Conservation (phyloP, 2,113 vertebrate species). For the Bostrychus sinensis region DNA sequence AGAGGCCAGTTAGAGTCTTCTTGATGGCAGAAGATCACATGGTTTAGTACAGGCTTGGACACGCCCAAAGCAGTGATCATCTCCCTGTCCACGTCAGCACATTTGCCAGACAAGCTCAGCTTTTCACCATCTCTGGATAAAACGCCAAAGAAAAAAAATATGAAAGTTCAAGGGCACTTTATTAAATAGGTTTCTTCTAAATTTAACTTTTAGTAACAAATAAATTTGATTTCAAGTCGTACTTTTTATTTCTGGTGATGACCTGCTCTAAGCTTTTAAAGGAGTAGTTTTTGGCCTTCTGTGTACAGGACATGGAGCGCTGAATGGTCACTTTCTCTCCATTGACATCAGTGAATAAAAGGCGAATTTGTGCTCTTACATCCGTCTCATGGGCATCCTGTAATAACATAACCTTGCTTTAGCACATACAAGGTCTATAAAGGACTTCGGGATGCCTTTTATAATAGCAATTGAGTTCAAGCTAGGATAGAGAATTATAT, state of each 20-base stretch:
- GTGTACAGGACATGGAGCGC: slow-evolving; percentile 92
- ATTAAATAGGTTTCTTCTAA: no score
- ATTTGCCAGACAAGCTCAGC: slow-evolving; percentile 93
- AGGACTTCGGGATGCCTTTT: not conserved
- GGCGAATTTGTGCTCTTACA: slow-evolving; percentile 92
- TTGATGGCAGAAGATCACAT: slow-evolving; percentile 99
- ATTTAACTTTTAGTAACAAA: not conserved
- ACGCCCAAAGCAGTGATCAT: slow-evolving; percentile 96
- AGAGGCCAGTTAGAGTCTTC: slow-evolving; percentile 98
- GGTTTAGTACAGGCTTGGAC: slow-evolving; percentile 92
- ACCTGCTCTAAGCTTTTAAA: slow-evolving; percentile 96
- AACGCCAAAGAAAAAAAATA: not conserved
- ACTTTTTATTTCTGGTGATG: slow-evolving; percentile 91
- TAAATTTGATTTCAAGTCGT: slow-evolving; percentile 15
- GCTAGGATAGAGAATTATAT: not conserved
- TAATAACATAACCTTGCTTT: not conserved
- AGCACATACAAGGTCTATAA: not conserved
- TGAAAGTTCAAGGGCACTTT: not conserved
- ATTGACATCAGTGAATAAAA: slow-evolving; percentile 90
- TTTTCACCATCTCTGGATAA: slow-evolving; percentile 85
- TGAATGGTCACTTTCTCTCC: slow-evolving; percentile 88
- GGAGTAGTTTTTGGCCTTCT: slow-evolving; percentile 89
- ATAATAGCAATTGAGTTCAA: not conserved
- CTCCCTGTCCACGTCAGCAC: slow-evolving; percentile 92
- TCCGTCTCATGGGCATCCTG: slow-evolving; percentile 96